Evolutionary conservation across 92 coral and sea anemone species (phyloP).

Genomic region (Metridium senile): DNA sequence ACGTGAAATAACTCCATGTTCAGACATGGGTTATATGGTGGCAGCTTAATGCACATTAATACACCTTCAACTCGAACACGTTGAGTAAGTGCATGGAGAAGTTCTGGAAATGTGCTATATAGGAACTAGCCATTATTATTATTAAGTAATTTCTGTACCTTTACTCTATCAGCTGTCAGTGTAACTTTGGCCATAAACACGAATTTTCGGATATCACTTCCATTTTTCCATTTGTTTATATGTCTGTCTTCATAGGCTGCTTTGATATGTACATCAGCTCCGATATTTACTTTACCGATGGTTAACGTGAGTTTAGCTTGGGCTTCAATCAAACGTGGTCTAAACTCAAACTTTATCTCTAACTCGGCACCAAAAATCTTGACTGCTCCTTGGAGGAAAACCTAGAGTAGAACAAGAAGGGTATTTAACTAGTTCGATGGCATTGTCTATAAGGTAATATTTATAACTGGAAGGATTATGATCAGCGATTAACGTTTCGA

Average conservation of each 20-base stretch:
- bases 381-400: slow-evolving; percentile 44
- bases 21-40: too few species aligned
- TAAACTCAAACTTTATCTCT: slow-evolving; percentile 33
- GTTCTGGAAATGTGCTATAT: too few species aligned
- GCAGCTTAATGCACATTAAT: too few species aligned
- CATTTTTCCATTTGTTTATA: not conserved
- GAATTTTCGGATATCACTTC: slow-evolving; percentile 8
- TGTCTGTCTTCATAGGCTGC: slow-evolving; percentile 31
- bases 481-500: too few species aligned
- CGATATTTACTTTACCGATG: slow-evolving; percentile 13
- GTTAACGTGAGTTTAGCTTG: slow-evolving; percentile 14
- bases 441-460: too few species aligned
- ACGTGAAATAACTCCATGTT: too few species aligned
- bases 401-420: not conserved
- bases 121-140: too few species aligned
- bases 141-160: slow-evolving; percentile 27
- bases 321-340: slow-evolving; percentile 28
- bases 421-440: not conserved
- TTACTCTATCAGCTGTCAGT: slow-evolving; percentile 36
- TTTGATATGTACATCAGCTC: slow-evolving; percentile 23
- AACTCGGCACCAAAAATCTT: slow-evolving; percentile 38
- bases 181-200: slow-evolving; percentile 45
- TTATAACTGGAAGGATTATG: too few species aligned
- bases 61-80: too few species aligned
- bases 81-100: too few species aligned